Base-by-base conservation (phyloP, 2,888 invertebrate genomes). In the Diplolepis rosae region DNA sequence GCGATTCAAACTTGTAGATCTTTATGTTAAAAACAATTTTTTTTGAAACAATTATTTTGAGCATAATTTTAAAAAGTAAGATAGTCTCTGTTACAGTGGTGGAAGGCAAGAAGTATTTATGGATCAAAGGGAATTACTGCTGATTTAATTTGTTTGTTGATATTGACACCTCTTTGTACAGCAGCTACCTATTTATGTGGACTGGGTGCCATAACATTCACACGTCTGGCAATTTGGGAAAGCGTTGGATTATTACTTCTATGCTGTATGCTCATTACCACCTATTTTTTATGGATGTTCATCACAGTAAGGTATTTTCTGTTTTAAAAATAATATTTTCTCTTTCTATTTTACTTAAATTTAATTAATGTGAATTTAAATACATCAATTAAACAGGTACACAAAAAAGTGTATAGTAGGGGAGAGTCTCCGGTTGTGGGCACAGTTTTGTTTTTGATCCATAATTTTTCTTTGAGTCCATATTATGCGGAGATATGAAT, bases 131-230 rank as follows among this genome's bases (percentile, higher is more conserved):
- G 90, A 68, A 82, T 91, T 32, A 81, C 88, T 42, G 90, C 90
- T 27, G 91, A 91, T 79, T 61, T 89, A 0, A 75, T 89, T 7
- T 90, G 91, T 77, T 88, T 91, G 45, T 45, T 89, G 3, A 72
- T 91, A 7, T 84, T 91, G 54, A 90, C 90, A 5, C 91, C 91
- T 1, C 82, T 91, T 42, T 90, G 91, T 51, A 74, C 89, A 1
- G 84, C 88, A 32, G 90, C 90, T 35, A 85, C 89, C 11, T 91
- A 89, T 81, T 83, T 91, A 18, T 91, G 91, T 82, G 85, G 88
- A 24, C 79, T 88, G 42, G 90, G 90, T 7, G 89, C 90, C 28
- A 78, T 82, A 18, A 83, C 87, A 15, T 89, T 89, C 73, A 76
- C 83, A 24, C 78, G 77, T 35, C 80, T 85, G 39, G 86, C 87